phyloP scores from a whole-genome alignment of 1,140 invertebrate genomes.

The Schlechtendalia chinensis region DNA sequence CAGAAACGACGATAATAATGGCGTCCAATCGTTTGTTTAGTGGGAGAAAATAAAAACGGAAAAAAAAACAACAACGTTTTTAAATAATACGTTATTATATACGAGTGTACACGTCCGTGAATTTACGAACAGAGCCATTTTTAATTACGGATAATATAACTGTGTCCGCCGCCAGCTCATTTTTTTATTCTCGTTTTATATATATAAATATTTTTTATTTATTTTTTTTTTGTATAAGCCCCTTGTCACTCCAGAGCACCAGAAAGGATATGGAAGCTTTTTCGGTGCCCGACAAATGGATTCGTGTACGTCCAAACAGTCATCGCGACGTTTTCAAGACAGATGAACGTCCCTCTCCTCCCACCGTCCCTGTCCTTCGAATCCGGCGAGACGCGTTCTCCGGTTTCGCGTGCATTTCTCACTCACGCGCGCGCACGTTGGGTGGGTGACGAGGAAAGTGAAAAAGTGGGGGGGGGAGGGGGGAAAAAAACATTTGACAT shows the following conservation, averaged over 20 bases:
- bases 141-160: conserved; percentile 46
- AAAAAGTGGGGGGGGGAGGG: not conserved
- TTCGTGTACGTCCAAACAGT: conserved; percentile 48
- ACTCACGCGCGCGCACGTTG: too few species aligned
- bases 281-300: conserved; percentile 42
- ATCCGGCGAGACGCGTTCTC: not conserved
- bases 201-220: too few species aligned
- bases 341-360: conserved; percentile 30
- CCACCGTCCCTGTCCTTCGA: too few species aligned
- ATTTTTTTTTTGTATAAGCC: conserved; percentile 8
- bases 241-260: conserved; percentile 35
- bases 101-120: too few species aligned
- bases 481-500: conserved; percentile 44
- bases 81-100: not conserved
- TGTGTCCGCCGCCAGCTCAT: conserved; percentile 3
- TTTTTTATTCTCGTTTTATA: not conserved
- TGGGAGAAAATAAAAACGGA: not conserved
- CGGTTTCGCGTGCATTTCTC: not conserved
- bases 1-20: not conserved
- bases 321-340: conserved; percentile 42
- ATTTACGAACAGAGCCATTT: conserved; percentile 20
- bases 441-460: not conserved
- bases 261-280: conserved; percentile 36
- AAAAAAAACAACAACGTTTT: too few species aligned
- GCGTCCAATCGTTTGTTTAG: conserved; percentile 11